A percentile compares a stretch with the other conserved stretches of the same genome.
Evolutionary conservation across 2,888 invertebrate genomes (phyloP).

Genomic region (Lepidochitona cinerea): DNA sequence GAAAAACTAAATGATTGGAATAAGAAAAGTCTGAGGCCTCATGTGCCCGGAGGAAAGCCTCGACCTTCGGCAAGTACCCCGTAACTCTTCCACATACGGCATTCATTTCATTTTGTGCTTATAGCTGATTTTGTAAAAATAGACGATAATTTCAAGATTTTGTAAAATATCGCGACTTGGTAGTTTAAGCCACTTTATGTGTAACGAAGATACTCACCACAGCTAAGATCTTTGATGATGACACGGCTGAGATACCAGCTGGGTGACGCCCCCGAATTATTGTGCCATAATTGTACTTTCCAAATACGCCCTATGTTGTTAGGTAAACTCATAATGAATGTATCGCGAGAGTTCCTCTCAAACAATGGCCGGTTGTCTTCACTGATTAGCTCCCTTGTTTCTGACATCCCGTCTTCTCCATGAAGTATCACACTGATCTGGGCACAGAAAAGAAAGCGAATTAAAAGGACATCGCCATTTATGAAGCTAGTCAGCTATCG

Average conservation of each 20-base stretch:
- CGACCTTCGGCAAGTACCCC: too few species aligned
- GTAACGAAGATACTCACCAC: constrained; percentile 55
- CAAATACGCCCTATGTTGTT: constrained; percentile 67
- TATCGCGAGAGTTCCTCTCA: constrained; percentile 68
- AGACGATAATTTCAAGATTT: too few species aligned
- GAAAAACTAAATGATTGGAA: too few species aligned
- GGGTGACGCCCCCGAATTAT: constrained; percentile 68
- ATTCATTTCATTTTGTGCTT: too few species aligned
- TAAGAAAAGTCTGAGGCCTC: too few species aligned
- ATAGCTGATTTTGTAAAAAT: too few species aligned
- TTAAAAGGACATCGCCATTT: too few species aligned
- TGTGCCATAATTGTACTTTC: constrained; percentile 71
- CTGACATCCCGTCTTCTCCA: constrained; percentile 70
- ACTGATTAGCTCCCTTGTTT: constrained; percentile 68
- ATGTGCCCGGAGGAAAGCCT: too few species aligned
- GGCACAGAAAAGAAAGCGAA: constrained; percentile 13
- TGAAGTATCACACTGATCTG: constrained; percentile 71
- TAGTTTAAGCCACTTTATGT: too few species aligned
- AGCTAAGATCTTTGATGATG: constrained; percentile 65
- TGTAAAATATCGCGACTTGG: too few species aligned
- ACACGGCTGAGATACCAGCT: constrained; percentile 70
- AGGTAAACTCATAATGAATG: constrained; percentile 67
- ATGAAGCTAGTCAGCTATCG: too few species aligned
- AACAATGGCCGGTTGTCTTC: constrained; percentile 62
- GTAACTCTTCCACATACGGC: too few species aligned